A percentile compares a stretch with the other conserved stretches of the same genome.
Evolutionary conservation across 2,888 invertebrate genomes (phyloP).

Genomic region (Leptinotarsa haldemani): DNA sequence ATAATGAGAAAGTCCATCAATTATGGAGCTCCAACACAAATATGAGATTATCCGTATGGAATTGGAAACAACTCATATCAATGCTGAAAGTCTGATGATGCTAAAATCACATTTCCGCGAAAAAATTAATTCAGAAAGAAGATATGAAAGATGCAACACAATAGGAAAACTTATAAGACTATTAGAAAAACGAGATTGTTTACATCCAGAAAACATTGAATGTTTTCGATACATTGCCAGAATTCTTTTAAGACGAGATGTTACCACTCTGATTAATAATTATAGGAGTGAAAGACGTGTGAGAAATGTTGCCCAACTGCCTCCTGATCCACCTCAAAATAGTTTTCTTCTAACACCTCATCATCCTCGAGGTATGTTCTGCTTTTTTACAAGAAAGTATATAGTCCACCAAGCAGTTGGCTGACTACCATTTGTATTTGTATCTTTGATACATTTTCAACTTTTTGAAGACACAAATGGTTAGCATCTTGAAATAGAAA

Average conservation of each 20-base stretch:
- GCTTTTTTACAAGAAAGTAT: too few relatives aligned
- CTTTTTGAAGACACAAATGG: too few relatives aligned
- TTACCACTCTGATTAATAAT: not conserved
- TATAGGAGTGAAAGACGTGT: not conserved
- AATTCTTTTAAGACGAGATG: conserved; percentile 19
- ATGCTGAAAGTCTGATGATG: not conserved
- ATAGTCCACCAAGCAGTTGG: too few relatives aligned
- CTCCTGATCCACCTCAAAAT: too few relatives aligned
- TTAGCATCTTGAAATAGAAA: too few relatives aligned
- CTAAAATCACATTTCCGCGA: conserved; percentile 22
- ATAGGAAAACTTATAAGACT: conserved; percentile 48
- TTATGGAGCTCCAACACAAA: not conserved
- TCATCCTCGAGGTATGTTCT: too few relatives aligned
- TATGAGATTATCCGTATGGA: not conserved
- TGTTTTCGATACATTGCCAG: conserved; percentile 46
- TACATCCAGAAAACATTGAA: conserved; percentile 46
- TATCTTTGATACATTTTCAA: too few relatives aligned
- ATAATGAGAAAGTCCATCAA: not conserved
- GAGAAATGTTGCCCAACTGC: too few relatives aligned
- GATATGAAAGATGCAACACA: conserved; percentile 43
- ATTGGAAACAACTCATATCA: not conserved
- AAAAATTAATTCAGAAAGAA: conserved; percentile 52
- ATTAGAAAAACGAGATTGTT: conserved; percentile 53
- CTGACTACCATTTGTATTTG: too few relatives aligned
- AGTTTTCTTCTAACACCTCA: too few relatives aligned